A percentile compares a stretch with the other conserved stretches of the same genome.
These are phyloP conservation scores for Bergia puertoricense DNA, from an alignment of 92 coral and sea anemone genomes.

Conservation along the genomic window DNA sequence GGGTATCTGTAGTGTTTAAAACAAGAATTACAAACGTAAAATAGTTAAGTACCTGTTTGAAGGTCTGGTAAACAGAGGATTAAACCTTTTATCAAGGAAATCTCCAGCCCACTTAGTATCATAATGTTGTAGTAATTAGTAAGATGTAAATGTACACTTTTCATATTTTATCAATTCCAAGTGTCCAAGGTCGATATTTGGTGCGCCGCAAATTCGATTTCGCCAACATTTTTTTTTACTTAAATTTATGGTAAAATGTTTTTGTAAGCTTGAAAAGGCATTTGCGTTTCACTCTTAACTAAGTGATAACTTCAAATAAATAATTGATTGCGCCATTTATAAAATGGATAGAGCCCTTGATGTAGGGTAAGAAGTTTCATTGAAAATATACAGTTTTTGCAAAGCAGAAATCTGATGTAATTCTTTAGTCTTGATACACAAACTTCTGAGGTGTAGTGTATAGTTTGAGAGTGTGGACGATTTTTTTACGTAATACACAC, in stretches of 20 bases:
- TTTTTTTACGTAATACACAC: neutral
- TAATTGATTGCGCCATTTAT: constrained; percentile 7
- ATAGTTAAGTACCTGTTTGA: neutral
- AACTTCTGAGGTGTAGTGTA: neutral
- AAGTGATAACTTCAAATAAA: constrained; percentile 1
- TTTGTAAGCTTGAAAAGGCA: constrained; percentile 2
- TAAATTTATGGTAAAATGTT: neutral
- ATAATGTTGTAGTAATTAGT: neutral
- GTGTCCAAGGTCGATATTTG: too few species aligned
- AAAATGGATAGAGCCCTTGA: neutral
- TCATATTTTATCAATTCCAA: neutral
- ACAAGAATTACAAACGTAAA: neutral
- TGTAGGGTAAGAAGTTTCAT: neutral
- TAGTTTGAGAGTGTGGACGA: neutral
- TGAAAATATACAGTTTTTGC: constrained; percentile 1
- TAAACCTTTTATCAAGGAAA: too few species aligned
- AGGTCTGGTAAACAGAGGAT: neutral
- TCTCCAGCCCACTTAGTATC: neutral
- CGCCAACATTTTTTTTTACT: neutral
- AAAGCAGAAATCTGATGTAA: constrained; percentile 21
- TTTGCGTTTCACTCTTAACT: neutral
- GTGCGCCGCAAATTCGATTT: neutral
- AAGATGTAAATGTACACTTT: neutral
- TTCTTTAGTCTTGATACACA: neutral
- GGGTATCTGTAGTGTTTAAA: neutral